Base-by-base conservation (phyloP, 1,140 invertebrate species). In the Diachasmimorpha longicaudata region DNA sequence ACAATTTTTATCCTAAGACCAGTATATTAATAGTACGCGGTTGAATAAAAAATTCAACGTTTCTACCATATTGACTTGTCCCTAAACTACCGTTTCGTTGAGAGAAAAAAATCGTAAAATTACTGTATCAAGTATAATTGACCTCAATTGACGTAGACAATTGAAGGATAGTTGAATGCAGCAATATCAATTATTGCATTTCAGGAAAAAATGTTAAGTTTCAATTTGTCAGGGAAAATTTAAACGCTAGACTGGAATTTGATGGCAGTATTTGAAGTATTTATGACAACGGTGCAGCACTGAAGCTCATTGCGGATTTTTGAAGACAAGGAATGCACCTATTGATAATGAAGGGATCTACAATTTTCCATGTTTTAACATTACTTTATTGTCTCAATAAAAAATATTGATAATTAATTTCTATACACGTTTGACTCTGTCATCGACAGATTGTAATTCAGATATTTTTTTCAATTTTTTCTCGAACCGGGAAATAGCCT, bases 401-500 rank as follows among this genome's bases (percentile, higher is more conserved):
- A 14, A 70, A 39, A 73, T 2, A 19, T 73, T 39, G 8, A 14
- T 23, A 11, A 46, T 69, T 16, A 52, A 69, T 42, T 14, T 63
- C 58, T 72, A 73, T n/a, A 31, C 58, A 69, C 71, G 74, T 74
- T 70, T 82, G 5, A 87, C 84, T 83, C 78, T 87, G 39, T 84
- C 80, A 48, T 86, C 80, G 11, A 31, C 72, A 37, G 87, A 67
- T 52, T 16, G 44, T 63, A 87, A 74, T 73, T 78, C 72, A 16
- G 80, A 72, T 16, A 88, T 77, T 83, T 88, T 88, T n/a, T 81
- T 79, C 31, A 90, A 44, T 70, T 89, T 89, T 77, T 88, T 90
- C 55, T 86, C 82, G 77, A 89, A 87, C 76, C 85, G 87, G 72
- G 80, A 82, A 31, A 63, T 23, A 76, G 83, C 81, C 79, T 90